Percentiles rank a stretch among this genome's conserved stretches.
Evolutionary conservation across 1,140 invertebrate species (phyloP).

Genomic region (Maniola jurtina): DNA sequence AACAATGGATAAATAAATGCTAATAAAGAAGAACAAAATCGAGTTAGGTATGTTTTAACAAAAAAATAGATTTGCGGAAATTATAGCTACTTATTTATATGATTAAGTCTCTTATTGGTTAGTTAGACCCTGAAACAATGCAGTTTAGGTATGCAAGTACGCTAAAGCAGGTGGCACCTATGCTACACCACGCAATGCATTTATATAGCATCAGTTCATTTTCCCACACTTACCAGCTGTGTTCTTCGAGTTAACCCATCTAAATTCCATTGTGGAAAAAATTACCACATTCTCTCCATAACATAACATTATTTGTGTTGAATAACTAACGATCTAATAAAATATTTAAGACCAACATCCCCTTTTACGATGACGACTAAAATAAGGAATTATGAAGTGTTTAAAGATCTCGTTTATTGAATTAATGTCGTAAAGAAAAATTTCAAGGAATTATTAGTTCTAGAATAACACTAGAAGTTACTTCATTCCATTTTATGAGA

Average conservation of each 20-base stretch:
- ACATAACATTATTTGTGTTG: not conserved
- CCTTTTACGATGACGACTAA: too few relatives aligned
- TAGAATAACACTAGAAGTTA: too few relatives aligned
- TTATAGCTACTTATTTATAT: not conserved
- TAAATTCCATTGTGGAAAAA: conserved; percentile 1
- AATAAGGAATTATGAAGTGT: too few relatives aligned
- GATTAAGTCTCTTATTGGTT: not conserved
- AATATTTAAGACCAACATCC: too few relatives aligned
- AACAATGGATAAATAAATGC: too few relatives aligned
- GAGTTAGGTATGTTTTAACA: too few relatives aligned
- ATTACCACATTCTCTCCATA: not conserved
- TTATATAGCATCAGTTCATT: not conserved
- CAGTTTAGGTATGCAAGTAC: not conserved
- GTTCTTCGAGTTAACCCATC: not conserved
- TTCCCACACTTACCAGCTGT: conserved; percentile 3
- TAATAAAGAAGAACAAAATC: too few relatives aligned
- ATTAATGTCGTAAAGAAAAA: too few relatives aligned
- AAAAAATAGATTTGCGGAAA: too few relatives aligned
- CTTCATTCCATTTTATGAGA: too few relatives aligned
- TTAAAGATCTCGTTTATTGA: too few relatives aligned
- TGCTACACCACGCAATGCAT: not conserved
- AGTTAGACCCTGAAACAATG: not conserved
- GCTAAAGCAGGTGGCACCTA: conserved; percentile 1
- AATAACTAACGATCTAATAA: conserved; percentile 1
- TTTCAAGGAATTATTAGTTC: too few relatives aligned